phyloP scores from a whole-genome alignment of 2,888 invertebrate species.

The Bedellia somnulentella region DNA sequence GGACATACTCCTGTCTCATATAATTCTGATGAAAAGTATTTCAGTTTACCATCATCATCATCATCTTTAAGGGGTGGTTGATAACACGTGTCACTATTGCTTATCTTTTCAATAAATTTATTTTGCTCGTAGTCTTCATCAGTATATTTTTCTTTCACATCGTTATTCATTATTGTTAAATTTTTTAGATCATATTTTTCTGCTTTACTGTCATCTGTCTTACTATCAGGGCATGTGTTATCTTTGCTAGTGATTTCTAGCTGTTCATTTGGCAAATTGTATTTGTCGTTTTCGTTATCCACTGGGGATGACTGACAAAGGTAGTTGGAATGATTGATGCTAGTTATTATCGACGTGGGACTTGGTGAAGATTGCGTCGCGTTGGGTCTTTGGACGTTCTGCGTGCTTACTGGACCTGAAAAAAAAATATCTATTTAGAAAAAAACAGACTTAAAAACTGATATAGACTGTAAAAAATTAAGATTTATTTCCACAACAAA shows the following conservation, averaged over 20 bases:
- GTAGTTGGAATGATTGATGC: constrained; percentile 50
- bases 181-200: constrained; percentile 32
- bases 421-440: no score
- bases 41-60: constrained; percentile 21
- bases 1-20: constrained; percentile 16
- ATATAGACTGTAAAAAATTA: no score
- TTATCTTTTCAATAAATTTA: constrained; percentile 4
- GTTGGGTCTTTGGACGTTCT: constrained; percentile 30
- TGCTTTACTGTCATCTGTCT: constrained; percentile 12
- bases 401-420: constrained; percentile 27
- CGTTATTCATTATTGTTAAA: constrained; percentile 23
- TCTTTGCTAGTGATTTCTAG: constrained; percentile 15
- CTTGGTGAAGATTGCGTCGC: constrained; percentile 46
- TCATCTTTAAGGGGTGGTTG: constrained; percentile 14
- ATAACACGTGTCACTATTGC: constrained; percentile 6
- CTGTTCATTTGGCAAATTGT: no score
- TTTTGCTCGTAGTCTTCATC: constrained; percentile 15
- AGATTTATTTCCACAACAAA: no score
- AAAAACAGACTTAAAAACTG: no score
- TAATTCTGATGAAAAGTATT: constrained; percentile 18
- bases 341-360: constrained; percentile 46
- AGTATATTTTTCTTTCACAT: constrained; percentile 15
- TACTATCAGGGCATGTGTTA: constrained; percentile 6
- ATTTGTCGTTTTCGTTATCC: neutral
- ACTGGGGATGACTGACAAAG: no score